These are phyloP conservation scores for Bombus polaris DNA, from an alignment of 1,140 invertebrate genomes.

Conservation along the genomic window DNA sequence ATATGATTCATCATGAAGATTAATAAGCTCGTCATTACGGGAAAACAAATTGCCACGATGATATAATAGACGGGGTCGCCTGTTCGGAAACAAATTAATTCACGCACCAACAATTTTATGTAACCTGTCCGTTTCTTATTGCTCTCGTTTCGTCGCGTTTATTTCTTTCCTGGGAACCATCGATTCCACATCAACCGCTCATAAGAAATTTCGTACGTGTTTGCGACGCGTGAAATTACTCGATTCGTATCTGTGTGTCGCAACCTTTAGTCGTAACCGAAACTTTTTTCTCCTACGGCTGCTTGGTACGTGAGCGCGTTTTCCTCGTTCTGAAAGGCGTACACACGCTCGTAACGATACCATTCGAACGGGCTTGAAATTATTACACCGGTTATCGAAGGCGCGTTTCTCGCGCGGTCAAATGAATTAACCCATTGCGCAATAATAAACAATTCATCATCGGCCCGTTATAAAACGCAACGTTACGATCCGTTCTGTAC, in stretches of 20 bases:
- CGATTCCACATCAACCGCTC: slow-evolving; percentile 5
- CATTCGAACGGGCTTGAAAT: neutral
- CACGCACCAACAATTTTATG: slow-evolving; percentile 1
- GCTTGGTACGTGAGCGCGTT: neutral
- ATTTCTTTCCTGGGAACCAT: neutral
- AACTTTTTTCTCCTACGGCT: neutral
- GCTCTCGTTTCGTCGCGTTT: neutral
- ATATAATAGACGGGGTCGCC: slow-evolving; percentile 37
- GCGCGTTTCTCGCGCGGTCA: neutral
- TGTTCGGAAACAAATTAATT: slow-evolving; percentile 53
- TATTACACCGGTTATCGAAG: neutral
- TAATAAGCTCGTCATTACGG: slow-evolving; percentile 60
- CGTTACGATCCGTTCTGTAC: neutral
- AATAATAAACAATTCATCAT: slow-evolving; percentile 42
- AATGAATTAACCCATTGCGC: slow-evolving; percentile 21
- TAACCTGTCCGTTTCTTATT: neutral
- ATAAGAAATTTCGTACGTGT: neutral
- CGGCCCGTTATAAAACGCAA: neutral
- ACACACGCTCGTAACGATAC: neutral
- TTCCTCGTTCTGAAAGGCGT: neutral
- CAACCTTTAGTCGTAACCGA: neutral
- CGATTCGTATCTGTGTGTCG: slow-evolving; percentile 17
- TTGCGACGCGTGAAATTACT: slow-evolving; percentile 20
- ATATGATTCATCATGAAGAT: slow-evolving; percentile 53
- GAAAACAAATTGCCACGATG: slow-evolving; percentile 32